Conservation (phyloP, 2,113 vertebrate genomes). For the Thunnus maccoyii region DNA sequence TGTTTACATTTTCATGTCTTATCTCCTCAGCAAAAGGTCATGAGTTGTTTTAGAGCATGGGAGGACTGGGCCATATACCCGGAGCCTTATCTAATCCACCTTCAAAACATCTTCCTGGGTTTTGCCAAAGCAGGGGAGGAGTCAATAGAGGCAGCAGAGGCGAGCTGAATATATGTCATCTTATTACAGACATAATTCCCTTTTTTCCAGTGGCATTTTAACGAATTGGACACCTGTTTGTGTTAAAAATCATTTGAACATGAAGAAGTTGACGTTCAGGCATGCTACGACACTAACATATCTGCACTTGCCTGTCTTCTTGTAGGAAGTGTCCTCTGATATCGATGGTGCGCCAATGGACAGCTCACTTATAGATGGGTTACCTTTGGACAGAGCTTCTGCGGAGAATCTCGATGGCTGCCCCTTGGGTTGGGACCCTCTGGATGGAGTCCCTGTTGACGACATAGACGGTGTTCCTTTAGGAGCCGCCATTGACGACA, state of each 20-base stretch:
- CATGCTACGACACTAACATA: not conserved
- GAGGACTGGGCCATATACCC: slow-evolving; percentile 90
- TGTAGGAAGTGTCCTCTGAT: slow-evolving; percentile 64
- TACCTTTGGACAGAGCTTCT: slow-evolving; percentile 66
- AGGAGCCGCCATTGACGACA: slow-evolving; percentile 79
- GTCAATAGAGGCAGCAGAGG: slow-evolving; percentile 69
- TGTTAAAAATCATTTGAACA: not conserved
- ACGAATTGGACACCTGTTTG: not conserved
- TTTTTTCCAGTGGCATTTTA: not conserved
- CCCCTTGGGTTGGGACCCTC: slow-evolving; percentile 85
- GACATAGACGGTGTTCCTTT: slow-evolving; percentile 87
- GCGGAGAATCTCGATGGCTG: slow-evolving; percentile 85
- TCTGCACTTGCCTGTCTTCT: not conserved
- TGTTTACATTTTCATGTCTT: not conserved
- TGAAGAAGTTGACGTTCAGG: too few relatives aligned
- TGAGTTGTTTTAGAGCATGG: slow-evolving; percentile 87
- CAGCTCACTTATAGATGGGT: slow-evolving; percentile 62
- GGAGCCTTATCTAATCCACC: slow-evolving; percentile 85
- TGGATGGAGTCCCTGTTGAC: slow-evolving; percentile 85
- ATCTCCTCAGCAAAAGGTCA: slow-evolving; percentile 85
- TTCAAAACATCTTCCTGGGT: slow-evolving; percentile 88
- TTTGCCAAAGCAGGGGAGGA: slow-evolving; percentile 83
- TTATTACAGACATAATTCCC: not conserved
- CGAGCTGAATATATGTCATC: slow-evolving; percentile 45
- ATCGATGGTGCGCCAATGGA: slow-evolving; percentile 76